Evolutionary conservation across 2,888 invertebrate genomes (phyloP).

Genomic region (Elysia crispata): DNA sequence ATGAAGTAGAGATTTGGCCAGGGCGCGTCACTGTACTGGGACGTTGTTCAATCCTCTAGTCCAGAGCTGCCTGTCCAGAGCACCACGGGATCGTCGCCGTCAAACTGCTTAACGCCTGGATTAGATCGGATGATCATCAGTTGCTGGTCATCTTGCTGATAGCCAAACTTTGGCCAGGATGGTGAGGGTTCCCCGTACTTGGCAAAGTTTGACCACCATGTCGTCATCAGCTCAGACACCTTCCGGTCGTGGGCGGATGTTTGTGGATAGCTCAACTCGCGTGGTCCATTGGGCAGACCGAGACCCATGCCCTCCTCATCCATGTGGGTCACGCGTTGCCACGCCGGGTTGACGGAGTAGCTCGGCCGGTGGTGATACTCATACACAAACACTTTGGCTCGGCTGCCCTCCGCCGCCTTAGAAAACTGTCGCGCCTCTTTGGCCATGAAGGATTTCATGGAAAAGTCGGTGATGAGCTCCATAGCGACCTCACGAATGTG

Average conservation of each 20-base stretch:
- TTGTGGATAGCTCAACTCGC: conserved; percentile 11
- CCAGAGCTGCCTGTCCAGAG: neutral
- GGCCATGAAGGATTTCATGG: neutral
- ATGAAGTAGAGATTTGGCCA: too few relatives aligned
- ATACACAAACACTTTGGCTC: neutral
- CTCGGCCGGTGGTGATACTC: conserved; percentile 29
- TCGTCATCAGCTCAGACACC: conserved; percentile 16
- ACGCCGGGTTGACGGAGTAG: conserved; percentile 3
- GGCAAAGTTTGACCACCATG: conserved; percentile 37
- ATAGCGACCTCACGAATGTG: too few relatives aligned
- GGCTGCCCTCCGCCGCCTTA: neutral
- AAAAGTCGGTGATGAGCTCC: neutral
- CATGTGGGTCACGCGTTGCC: conserved; percentile 21
- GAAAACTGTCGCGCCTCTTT: conserved; percentile 4
- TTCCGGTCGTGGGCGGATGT: neutral
- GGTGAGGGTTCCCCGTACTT: conserved; percentile 22
- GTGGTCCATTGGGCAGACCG: conserved; percentile 27
- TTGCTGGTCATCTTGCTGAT: neutral
- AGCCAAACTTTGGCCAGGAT: neutral
- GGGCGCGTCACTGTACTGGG: too few relatives aligned
- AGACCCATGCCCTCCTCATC: conserved; percentile 27
- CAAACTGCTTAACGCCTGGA: conserved; percentile 17
- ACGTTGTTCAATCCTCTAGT: too few relatives aligned
- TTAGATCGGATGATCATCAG: neutral
- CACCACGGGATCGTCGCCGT: neutral